phyloP scores from a whole-genome alignment of 2,113 vertebrate species.

The Typhlomys cinereus region DNA sequence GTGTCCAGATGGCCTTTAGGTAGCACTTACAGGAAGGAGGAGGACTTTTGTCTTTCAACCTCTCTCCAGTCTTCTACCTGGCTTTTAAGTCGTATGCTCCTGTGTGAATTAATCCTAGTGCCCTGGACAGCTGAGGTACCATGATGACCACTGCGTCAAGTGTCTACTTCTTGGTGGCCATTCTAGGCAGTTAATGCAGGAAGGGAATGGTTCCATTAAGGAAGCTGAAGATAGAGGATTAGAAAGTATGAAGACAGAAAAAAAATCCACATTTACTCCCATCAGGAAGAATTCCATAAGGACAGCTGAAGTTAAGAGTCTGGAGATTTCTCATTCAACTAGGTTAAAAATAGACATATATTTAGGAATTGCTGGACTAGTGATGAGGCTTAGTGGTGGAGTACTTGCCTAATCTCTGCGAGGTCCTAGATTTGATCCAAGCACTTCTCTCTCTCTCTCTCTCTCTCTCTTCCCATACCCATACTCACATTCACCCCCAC shows the following conservation, averaged over 20 bases:
- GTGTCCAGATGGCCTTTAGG: neutral
- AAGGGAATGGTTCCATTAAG: neutral
- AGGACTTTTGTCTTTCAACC: neutral
- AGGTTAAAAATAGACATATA: constrained; percentile 15
- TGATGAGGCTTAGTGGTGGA: neutral
- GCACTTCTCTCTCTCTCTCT: neutral
- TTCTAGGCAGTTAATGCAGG: neutral
- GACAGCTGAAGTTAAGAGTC: neutral
- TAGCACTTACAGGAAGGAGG: neutral
- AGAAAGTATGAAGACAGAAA: neutral
- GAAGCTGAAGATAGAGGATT: neutral
- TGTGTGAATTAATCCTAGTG: neutral
- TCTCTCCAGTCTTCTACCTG: no score
- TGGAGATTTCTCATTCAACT: neutral
- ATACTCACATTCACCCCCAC: no score
- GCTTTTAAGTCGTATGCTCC: no score
- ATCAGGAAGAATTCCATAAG: neutral
- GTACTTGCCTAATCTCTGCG: neutral
- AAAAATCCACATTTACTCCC: neutral
- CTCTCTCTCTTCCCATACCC: no score
- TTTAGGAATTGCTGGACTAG: neutral
- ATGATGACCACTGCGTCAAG: neutral
- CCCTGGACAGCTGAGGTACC: neutral
- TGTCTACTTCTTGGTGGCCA: neutral
- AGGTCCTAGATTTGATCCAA: neutral